A percentile compares a stretch with the other conserved stretches of the same genome.
These are phyloP conservation scores for Stenopsyche tienmushanensis DNA, from an alignment of 1,140 invertebrate species.

Conservation along the genomic window DNA sequence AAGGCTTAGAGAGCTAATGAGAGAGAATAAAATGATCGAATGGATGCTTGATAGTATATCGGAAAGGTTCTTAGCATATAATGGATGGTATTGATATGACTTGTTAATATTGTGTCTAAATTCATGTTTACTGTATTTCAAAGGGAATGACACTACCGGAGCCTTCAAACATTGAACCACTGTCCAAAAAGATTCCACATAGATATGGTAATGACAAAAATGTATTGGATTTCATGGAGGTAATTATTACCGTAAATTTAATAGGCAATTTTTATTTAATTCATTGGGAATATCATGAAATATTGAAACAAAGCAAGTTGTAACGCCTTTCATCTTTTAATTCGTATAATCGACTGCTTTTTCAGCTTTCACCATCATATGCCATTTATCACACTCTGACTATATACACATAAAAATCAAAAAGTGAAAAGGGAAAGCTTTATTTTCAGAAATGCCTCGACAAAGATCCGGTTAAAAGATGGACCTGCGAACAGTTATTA, in stretches of 20 bases:
- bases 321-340: too few species aligned
- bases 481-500: slow-evolving; percentile 88
- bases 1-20: neutral
- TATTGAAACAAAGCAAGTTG: too few species aligned
- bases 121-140: too few species aligned
- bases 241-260: slow-evolving; percentile 43
- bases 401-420: too few species aligned
- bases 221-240: slow-evolving; percentile 84
- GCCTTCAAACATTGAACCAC: slow-evolving; percentile 80
- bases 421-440: too few species aligned
- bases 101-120: slow-evolving; percentile 52
- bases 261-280: neutral
- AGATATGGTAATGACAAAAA: slow-evolving; percentile 63
- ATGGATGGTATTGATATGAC: neutral
- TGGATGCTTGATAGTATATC: neutral
- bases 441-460: slow-evolving; percentile 83
- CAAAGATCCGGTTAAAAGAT: slow-evolving; percentile 88
- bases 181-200: slow-evolving; percentile 81
- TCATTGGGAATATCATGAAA: too few species aligned
- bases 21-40: neutral
- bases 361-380: neutral
- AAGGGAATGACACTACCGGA: slow-evolving; percentile 89
- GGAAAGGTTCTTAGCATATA: too few species aligned
- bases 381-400: neutral
- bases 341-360: too few species aligned